A percentile compares a stretch with the other conserved stretches of the same genome.
These are phyloP conservation scores for Orchestia grillus DNA, from an alignment of 1,140 invertebrate species.

Conservation along the genomic window DNA sequence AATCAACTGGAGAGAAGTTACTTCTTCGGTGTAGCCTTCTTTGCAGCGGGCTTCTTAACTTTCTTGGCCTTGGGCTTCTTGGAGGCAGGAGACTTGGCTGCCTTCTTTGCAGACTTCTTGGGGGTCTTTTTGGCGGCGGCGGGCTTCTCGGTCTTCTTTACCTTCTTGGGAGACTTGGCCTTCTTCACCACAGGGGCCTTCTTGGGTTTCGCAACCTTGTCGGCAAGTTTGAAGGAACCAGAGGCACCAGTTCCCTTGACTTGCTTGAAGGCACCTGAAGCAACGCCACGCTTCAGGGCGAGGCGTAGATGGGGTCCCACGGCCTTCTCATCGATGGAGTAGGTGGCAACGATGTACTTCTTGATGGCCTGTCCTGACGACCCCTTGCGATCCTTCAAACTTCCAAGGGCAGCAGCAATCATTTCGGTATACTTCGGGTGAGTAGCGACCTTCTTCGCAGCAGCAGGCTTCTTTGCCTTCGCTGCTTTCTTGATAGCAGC, in stretches of 20 bases:
- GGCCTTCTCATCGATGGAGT: constrained; percentile 68
- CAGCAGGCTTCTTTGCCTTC: constrained; percentile 39
- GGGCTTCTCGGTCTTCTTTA: constrained; percentile 66
- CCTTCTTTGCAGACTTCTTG: constrained; percentile 61
- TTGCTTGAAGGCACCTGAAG: constrained; percentile 68
- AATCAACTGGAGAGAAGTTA: background rate
- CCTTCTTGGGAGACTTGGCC: constrained; percentile 61
- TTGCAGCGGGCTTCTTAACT: constrained; percentile 51
- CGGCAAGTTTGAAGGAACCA: constrained; percentile 68
- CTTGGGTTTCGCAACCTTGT: constrained; percentile 62
- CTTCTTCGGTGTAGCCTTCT: constrained; percentile 57
- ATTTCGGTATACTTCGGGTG: constrained; percentile 70
- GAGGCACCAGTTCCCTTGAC: constrained; percentile 69
- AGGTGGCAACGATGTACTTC: constrained; percentile 70
- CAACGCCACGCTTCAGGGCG: constrained; percentile 68
- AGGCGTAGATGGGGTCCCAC: constrained; percentile 57
- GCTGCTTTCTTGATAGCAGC: constrained; percentile 19
- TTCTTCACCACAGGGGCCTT: constrained; percentile 68
- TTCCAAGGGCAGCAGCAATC: constrained; percentile 69
- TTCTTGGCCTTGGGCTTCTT: constrained; percentile 65
- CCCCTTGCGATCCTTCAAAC: constrained; percentile 69
- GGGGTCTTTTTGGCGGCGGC: constrained; percentile 65
- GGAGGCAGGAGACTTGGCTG: constrained; percentile 62
- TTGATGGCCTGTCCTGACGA: constrained; percentile 70
- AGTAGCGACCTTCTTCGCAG: constrained; percentile 59